phyloP scores from a whole-genome alignment of 2,113 vertebrate genomes.

The Collichthys lucidus region DNA sequence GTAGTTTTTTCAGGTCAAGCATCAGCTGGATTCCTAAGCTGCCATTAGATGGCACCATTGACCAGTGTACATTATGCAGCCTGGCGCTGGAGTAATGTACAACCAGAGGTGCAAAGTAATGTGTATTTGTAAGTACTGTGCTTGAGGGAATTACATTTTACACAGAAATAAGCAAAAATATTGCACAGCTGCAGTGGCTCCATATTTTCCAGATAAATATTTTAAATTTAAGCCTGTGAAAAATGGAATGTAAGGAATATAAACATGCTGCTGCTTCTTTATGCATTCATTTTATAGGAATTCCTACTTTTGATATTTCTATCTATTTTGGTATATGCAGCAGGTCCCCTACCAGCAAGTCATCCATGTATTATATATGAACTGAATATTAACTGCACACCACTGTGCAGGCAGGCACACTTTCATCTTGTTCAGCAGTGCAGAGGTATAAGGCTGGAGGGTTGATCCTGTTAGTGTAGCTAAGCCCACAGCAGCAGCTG shows the following conservation, averaged over 20 bases:
- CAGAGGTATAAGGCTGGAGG: slow-evolving; percentile 55
- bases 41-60: slow-evolving; percentile 47
- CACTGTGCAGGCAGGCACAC: slow-evolving; percentile 55
- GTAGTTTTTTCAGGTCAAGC: background rate
- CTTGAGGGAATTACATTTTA: no score
- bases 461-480: slow-evolving; percentile 69
- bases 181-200: no score
- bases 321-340: background rate
- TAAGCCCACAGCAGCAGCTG: slow-evolving; percentile 38
- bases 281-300: background rate
- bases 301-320: background rate
- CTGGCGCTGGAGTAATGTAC: background rate
- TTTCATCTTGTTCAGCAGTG: slow-evolving; percentile 63
- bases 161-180: no score
- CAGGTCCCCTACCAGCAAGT: background rate
- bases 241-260: no score
- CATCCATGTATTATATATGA: background rate
- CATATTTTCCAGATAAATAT: no score
- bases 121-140: background rate
- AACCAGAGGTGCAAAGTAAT: background rate
- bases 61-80: background rate
- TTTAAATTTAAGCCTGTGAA: no score
- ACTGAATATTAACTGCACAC: slow-evolving; percentile 3
- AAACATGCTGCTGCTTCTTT: background rate
- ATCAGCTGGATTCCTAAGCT: background rate